phyloP scores from a whole-genome alignment of 2,888 invertebrate genomes.

The Clistopyga incitator region DNA sequence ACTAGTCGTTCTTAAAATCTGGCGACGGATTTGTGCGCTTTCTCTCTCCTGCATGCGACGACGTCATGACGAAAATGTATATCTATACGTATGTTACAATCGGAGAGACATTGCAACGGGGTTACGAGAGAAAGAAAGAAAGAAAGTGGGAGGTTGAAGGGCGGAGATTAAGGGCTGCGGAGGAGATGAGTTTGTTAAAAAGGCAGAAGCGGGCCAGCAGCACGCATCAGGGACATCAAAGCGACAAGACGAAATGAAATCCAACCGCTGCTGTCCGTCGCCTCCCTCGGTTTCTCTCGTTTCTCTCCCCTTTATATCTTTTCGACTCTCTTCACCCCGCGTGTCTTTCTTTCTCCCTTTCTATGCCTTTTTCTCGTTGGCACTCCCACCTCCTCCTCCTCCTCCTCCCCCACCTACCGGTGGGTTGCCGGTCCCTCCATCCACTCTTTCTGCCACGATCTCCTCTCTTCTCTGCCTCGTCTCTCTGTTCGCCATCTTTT shows the following conservation, averaged over 20 bases:
- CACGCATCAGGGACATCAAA: slow-evolving; percentile 85
- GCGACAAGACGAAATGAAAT: slow-evolving; percentile 85
- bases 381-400: slow-evolving; percentile 47
- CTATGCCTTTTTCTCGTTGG: slow-evolving; percentile 58
- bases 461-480: slow-evolving; percentile 34
- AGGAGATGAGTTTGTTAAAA: slow-evolving; percentile 85
- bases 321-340: slow-evolving; percentile 65
- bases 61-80: neutral
- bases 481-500: slow-evolving; percentile 58
- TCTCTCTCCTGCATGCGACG: neutral
- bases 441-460: slow-evolving; percentile 54
- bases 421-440: slow-evolving; percentile 40
- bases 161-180: slow-evolving; percentile 83
- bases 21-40: neutral
- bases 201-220: slow-evolving; percentile 84
- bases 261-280: slow-evolving; percentile 80
- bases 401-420: slow-evolving; percentile 16
- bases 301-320: slow-evolving; percentile 67
- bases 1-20: neutral
- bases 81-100: slow-evolving; percentile 35
- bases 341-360: slow-evolving; percentile 64
- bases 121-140: slow-evolving; percentile 67
- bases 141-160: slow-evolving; percentile 77
- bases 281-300: slow-evolving; percentile 57
- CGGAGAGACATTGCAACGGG: slow-evolving; percentile 59